Evolutionary conservation across 2,113 vertebrate genomes (phyloP), one percentile per base, ranked within the genome.

Genomic region (Malaclemys terrapin): DNA sequence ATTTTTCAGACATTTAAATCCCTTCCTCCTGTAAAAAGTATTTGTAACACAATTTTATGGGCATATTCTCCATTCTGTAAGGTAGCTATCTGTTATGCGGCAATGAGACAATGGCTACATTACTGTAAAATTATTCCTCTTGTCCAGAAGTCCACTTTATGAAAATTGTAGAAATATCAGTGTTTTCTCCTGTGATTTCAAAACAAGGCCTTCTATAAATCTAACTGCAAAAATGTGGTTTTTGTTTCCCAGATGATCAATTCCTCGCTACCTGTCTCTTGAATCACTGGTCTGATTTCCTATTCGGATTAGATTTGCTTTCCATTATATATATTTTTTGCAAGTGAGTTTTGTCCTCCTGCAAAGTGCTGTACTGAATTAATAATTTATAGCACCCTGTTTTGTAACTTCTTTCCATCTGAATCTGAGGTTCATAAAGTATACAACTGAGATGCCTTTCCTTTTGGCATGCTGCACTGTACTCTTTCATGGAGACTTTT

Each of bases 221-320:
- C 29, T 76, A 49, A 38, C 57, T 89, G 10, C 8, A 65, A 31
- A 52, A 62, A 85, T 80, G 8, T 50, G 52, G 29, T 16, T 47
- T 83, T 5, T 65, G 83, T 90, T 90, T 89, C 50, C n/a, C 91
- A 83, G 10, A 11, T 53, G 10, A 20, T 82, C 35, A 62, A 6
- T 84, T 90, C 62, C 47, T 89, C 87, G n/a, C 81, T n/a, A 82
- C 79, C 16, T 20, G 79, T 93, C 5, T 65, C 38, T 85, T 94
- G 50, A 91, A 85, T 78, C 25, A 27, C 25, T 54, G 80, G 13
- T 57, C 57, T 56, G 4, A 78, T 84, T 84, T 86, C 52, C 42
- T 82, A 24, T 49, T 92, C 50, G 38, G 47, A 89, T 86, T n/a
- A 82, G 65, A 27, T 94, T 79, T 78, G 2, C 22, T 85, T 95